Base-by-base conservation (phyloP, 2,888 invertebrate genomes). In the Scaptomyza cyrtandrae region DNA sequence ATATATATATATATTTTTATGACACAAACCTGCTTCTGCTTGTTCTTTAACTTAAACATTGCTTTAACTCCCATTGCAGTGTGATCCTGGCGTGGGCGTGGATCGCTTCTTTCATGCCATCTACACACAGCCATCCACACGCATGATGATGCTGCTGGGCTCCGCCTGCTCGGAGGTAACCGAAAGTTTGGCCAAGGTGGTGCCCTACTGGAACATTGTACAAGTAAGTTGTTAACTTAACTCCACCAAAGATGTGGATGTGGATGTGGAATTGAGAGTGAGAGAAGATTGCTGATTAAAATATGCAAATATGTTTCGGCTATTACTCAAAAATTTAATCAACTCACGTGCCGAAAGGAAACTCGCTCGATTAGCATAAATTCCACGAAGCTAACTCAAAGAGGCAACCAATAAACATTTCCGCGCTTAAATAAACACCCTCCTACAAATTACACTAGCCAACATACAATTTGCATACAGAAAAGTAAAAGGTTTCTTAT, bases 31-130 rank as follows among this genome's bases (percentile, higher is more conserved):
- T n/a, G 39, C 39, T 29, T 11, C 24, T 10, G 29, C 46, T 27
- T 27, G 27, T 27, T 1, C 27, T 6, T 27, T 31, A 44, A 27
- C n/a, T 33, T 35, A 37, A n/a, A 49, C 45, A 27, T 24, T 44
- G 16, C 57, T 53, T 16, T 11, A 13, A 16, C 27, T 55, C 44
- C 35, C 31, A 10, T 13, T 93, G 35, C 93, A 98, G 98, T 97
- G 98, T 89, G 98, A 98, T 92, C 96, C 98, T 6, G 98, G 98
- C 0, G 96, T 96, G 3, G 98, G 96, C 0, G 96, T 97, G 70
- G 97, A 98, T 92, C 95, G 97, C 50, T 97, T 98, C 92, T 98
- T 97, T 93, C 97, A 98, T 93, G 96, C 98, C 3, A 93, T 98
- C 52, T 98, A 98, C 93, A 96, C 96, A 0, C 94, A 95, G 78